phyloP scores from a whole-genome alignment of 2,888 invertebrate genomes.

The Oxystoma pomonae region DNA sequence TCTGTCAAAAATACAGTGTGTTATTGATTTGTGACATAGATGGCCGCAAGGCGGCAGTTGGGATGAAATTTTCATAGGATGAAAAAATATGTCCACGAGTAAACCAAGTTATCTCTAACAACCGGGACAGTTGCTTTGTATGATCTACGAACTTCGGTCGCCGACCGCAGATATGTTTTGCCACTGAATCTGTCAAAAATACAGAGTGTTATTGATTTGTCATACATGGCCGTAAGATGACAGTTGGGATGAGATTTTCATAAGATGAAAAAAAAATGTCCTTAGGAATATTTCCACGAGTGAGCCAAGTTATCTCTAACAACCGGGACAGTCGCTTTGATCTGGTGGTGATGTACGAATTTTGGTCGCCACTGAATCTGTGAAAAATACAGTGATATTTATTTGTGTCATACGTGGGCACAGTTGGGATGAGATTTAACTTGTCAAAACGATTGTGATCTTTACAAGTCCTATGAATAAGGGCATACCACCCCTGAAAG shows the following conservation, averaged over 20 bases:
- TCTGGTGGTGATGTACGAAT: slow-evolving; percentile 89
- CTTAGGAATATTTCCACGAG: slow-evolving; percentile 94
- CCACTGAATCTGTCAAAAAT: slow-evolving; percentile 74
- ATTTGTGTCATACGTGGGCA: too few relatives aligned
- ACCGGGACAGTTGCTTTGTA: slow-evolving; percentile 84
- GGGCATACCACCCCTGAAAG: too few relatives aligned
- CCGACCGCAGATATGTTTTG: slow-evolving; percentile 89
- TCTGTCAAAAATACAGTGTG: slow-evolving; percentile 51
- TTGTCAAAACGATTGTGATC: too few relatives aligned
- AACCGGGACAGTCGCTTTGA: slow-evolving; percentile 83
- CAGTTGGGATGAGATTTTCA: too few relatives aligned
- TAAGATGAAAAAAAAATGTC: too few relatives aligned
- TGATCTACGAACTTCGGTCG: slow-evolving; percentile 94
- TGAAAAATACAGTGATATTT: slow-evolving; percentile 25
- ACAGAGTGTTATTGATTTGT: too few relatives aligned
- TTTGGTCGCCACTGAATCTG: slow-evolving; percentile 94
- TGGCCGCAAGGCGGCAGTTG: too few relatives aligned
- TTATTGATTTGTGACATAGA: too few relatives aligned
- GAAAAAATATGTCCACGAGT: slow-evolving; percentile 95
- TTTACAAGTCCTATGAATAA: too few relatives aligned
- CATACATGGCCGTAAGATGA: too few relatives aligned
- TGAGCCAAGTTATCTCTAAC: slow-evolving; percentile 85
- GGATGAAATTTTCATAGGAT: too few relatives aligned
- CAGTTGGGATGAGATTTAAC: too few relatives aligned
- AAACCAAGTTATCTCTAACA: slow-evolving; percentile 84